Evolutionary conservation across 2,113 vertebrate species (phyloP), one percentile per base, ranked within the genome.

Genomic region (Melanotaenia duboulayi): DNA sequence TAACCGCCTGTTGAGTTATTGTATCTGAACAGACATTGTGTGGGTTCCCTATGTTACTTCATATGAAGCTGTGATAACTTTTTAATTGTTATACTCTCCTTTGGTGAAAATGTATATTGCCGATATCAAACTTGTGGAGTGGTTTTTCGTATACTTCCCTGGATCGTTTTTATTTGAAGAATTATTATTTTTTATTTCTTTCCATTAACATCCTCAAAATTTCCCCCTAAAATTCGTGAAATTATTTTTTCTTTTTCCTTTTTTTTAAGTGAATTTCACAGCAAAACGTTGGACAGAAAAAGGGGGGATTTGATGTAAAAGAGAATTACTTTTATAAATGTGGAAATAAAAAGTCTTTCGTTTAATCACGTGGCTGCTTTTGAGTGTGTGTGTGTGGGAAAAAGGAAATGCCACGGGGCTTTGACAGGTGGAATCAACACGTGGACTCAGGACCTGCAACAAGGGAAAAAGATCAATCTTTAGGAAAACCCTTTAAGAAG

Each of bases 101-200:
- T 92, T 94, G 92, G 96, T 96, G 95, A 95, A 96, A 94, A 93
- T 97, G 96, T 97, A 96, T 93, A 97, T 92, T 96, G 93, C 94
- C 89, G 94, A 95, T 96, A 96, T 96, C 95, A 96, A 90, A 96
- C 95, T 97, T 94, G 96, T 97, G 96, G 95, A 94, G 95, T 97
- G 95, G 32, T 90, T 95, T 86, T 94, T 95, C 90, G 95, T 97
- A 94, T 93, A 85, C 87, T 87, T 94, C 93, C 44, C 44, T 90
- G 94, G 91, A 91, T 92, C 78, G 68, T 91, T 87, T 49, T 57
- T 50, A 40, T 23, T 40, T 39, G 25, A 11, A 56, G 2, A n/a
- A 32, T 16, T 3, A 28, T 3, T 28, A 28, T 61, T 20, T 39
- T 25, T 16, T 5, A 48, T 10, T 54, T 55, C 46, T 46, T 51